A percentile compares a stretch with the other conserved stretches of the same genome.
These are phyloP conservation scores for Atherinosoma microstoma DNA, from an alignment of 2,797 vertebrate species.

Conservation along the genomic window DNA sequence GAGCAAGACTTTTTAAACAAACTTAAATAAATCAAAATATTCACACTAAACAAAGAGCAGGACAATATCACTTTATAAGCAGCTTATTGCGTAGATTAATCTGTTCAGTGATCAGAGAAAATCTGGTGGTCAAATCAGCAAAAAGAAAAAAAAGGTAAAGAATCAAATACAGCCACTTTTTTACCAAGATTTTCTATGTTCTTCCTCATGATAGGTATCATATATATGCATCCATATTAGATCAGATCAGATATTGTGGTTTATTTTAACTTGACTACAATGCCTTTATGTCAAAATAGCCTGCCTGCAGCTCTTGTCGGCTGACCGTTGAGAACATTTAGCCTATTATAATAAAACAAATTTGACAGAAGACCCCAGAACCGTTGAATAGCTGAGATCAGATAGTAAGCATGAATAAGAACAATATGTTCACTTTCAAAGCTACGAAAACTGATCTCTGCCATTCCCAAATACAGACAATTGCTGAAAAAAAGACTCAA, in stretches of 20 bases:
- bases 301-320: no score
- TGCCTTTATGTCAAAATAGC: not conserved
- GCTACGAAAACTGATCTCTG: not conserved
- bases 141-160: not conserved
- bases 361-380: not conserved
- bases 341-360: not conserved
- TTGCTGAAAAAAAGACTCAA: not conserved
- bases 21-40: not conserved
- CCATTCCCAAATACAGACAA: not conserved
- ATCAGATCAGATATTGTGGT: not conserved
- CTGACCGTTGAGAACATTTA: not conserved
- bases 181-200: not conserved
- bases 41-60: not conserved
- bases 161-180: not conserved
- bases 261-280: no score
- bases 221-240: not conserved
- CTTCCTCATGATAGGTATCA: not conserved
- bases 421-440: not conserved
- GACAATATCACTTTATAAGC: not conserved
- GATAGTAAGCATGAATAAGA: not conserved
- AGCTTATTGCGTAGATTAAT: not conserved
- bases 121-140: not conserved
- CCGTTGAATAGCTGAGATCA: no score
- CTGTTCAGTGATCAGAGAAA: not conserved
- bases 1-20: not conserved